Percentiles rank a stretch among this genome's conserved stretches.
These are phyloP conservation scores for Sacculina carcini DNA, from an alignment of 2,888 invertebrate species.

Conservation along the genomic window DNA sequence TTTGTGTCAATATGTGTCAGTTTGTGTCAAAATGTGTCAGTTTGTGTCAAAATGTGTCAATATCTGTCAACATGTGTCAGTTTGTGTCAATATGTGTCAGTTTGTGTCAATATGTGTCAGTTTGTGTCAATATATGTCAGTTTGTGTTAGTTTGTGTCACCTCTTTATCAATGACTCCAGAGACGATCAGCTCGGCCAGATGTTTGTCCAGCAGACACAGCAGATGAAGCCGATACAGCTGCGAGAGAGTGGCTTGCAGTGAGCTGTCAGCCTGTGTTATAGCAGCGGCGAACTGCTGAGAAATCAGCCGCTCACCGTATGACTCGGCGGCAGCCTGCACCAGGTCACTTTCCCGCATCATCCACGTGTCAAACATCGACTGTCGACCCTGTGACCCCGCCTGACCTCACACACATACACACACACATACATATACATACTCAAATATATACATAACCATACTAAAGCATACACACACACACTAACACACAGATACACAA, in stretches of 20 bases:
- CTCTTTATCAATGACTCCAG: no score
- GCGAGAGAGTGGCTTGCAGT: slow-evolving; percentile 11
- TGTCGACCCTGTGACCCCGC: slow-evolving; percentile 10
- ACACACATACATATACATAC: neutral
- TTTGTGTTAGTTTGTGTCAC: no score
- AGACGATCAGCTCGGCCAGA: slow-evolving; percentile 10
- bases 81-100: no score
- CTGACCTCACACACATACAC: neutral
- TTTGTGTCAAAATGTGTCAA: no score
- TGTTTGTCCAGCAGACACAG: slow-evolving; percentile 11
- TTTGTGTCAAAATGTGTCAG: no score
- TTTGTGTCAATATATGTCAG: no score
- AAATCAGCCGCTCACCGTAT: slow-evolving; percentile 14
- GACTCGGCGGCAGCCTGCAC: slow-evolving; percentile 14
- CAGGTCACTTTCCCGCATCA: slow-evolving; percentile 14
- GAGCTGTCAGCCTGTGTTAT: slow-evolving; percentile 8
- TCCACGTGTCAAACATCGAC: slow-evolving; percentile 15
- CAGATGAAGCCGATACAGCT: slow-evolving; percentile 13
- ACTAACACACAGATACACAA: no score
- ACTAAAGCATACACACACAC: no score
- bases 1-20: no score
- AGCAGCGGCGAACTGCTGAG: slow-evolving; percentile 13
- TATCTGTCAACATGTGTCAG: no score
- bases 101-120: no score
- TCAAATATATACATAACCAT: neutral